Base-by-base conservation (phyloP, 1,140 invertebrate genomes). In the Ladona fulva region DNA sequence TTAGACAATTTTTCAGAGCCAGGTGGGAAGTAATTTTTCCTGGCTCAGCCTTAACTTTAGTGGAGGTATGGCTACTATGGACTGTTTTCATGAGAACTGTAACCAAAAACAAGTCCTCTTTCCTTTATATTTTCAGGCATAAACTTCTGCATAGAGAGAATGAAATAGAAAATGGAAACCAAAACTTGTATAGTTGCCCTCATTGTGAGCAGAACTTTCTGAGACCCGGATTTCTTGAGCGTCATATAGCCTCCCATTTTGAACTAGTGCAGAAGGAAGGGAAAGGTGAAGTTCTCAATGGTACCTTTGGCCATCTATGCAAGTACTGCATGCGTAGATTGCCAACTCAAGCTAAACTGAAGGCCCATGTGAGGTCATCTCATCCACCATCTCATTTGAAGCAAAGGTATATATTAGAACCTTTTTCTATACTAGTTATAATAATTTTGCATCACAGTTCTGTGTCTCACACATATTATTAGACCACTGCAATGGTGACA, bases 191-290 rank as follows among this genome's bases (percentile, higher is more conserved):
- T 12, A 66, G 14, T 19, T 79, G 78, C 29, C n/a, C 73, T 16
- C 44, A 74, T 24, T 79, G 78, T 75, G 42, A 44, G 19, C 76
- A 79, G 42, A 42, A 74, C n/a, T 79, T 79, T 25, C 59, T 77
- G 22, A 16, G 76, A 7, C 78, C 78, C 12, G 73, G 73, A 42
- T 79, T 79, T 25, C 76, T 79, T 5, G n/a, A 74, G 19, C 22
- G 73, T 25, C 78, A 79, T 52, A 3, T 74, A 22, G 24, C 73
- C 24, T 66, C 52, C 14, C 52, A 66, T 66, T 66, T 66, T 66
- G 52, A 66, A 22, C 16, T 19, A 5, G 14, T 12, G 5, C 1
- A 1, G 52, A 66, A 66, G 52, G n/a, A 66, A 19, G 52, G 52
- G 52, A 66, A 22, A 6, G 52, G 52, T 3, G 12, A 66, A 12